These are phyloP conservation scores for Momotus momota DNA, from an alignment of 2,797 vertebrate species.

Conservation along the genomic window DNA sequence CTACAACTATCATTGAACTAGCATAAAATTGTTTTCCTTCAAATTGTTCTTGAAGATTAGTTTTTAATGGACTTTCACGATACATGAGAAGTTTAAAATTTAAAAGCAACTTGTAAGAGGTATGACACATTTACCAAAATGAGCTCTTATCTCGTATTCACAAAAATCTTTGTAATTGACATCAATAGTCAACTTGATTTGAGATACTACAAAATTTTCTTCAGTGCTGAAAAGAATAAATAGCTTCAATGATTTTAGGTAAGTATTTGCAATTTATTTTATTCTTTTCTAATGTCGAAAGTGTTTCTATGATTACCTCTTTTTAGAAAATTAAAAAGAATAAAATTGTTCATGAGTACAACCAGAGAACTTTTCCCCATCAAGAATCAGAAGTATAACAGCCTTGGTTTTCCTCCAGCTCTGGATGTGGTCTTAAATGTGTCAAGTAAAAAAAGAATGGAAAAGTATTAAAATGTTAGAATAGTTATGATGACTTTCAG, in stretches of 20 bases:
- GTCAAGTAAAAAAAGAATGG: background rate
- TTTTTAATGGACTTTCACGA: background rate
- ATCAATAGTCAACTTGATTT: background rate
- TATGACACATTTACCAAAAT: background rate
- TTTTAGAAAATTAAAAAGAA: background rate
- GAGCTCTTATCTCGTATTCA: background rate
- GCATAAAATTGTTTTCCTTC: background rate
- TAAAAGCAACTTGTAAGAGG: background rate
- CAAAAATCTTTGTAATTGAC: background rate
- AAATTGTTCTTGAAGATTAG: background rate
- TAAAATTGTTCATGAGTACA: background rate
- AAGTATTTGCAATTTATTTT: background rate
- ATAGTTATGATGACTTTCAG: background rate
- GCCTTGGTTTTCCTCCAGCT: background rate
- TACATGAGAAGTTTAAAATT: background rate
- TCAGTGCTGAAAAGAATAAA: background rate
- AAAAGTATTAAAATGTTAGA: background rate
- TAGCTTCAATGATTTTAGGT: background rate
- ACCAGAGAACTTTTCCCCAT: background rate
- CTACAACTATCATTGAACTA: background rate
- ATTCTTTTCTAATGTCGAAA: background rate
- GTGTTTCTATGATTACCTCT: background rate
- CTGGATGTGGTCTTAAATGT: background rate
- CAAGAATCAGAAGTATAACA: background rate
- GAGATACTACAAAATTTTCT: background rate